These are phyloP conservation scores for Leptodirus hochenwartii DNA, from an alignment of 2,888 invertebrate species.

Conservation along the genomic window DNA sequence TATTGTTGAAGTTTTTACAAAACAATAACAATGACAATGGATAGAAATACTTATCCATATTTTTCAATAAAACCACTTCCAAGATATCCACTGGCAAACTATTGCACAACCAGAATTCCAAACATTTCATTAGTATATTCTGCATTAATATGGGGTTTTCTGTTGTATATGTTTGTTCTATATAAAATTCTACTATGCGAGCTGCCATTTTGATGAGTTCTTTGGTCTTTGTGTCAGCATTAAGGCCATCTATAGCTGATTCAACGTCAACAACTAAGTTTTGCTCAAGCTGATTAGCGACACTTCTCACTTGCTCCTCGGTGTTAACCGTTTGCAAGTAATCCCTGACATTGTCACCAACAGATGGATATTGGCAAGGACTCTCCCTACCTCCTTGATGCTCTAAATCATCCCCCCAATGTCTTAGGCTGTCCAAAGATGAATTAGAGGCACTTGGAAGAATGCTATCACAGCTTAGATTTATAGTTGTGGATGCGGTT, in stretches of 20 bases:
- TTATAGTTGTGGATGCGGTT: constrained; percentile 12
- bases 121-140: constrained; percentile 26
- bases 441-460: too few species aligned
- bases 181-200: constrained; percentile 25
- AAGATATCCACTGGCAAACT: constrained; percentile 24
- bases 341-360: constrained; percentile 22
- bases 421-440: constrained; percentile 26
- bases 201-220: constrained; percentile 23
- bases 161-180: constrained; percentile 23
- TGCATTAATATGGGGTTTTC: constrained; percentile 30
- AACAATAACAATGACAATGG: constrained; percentile 27
- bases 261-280: constrained; percentile 11
- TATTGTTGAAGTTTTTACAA: constrained; percentile 27
- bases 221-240: constrained; percentile 20
- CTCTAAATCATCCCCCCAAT: constrained; percentile 26
- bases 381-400: constrained; percentile 27
- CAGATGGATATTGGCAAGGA: constrained; percentile 22
- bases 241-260: constrained; percentile 15
- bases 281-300: constrained; percentile 19
- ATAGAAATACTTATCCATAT: constrained; percentile 29
- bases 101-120: constrained; percentile 27
- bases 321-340: constrained; percentile 24
- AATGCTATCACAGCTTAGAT: too few species aligned
- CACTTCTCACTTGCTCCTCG: constrained; percentile 18
- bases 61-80: constrained; percentile 25